Evolutionary conservation across 2,797 vertebrate genomes (phyloP).

Genomic region (Salarias fasciatus): DNA sequence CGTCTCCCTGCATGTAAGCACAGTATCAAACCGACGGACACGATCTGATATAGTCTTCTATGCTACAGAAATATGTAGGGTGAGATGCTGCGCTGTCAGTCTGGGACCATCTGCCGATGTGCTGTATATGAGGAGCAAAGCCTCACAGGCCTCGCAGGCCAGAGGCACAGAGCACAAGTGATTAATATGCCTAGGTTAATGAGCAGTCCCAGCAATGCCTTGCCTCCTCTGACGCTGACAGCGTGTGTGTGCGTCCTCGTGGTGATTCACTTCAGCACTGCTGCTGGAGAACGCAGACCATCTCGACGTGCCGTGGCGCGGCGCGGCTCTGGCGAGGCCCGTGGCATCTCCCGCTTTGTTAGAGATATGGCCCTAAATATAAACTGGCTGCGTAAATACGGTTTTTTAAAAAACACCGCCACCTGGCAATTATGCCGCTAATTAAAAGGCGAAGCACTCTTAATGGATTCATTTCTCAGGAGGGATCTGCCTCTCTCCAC

Average conservation of each 20-base stretch:
- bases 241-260: slow-evolving; percentile 51
- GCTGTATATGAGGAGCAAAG: slow-evolving; percentile 72
- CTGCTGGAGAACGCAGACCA: slow-evolving; percentile 52
- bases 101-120: slow-evolving; percentile 76
- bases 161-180: slow-evolving; percentile 66
- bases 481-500: slow-evolving; percentile 51
- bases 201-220: slow-evolving; percentile 70
- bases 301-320: slow-evolving; percentile 41
- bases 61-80: slow-evolving; percentile 32
- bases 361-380: slow-evolving; percentile 70
- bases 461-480: slow-evolving; percentile 80
- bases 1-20: slow-evolving; percentile 47
- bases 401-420: slow-evolving; percentile 52
- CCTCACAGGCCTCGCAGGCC: slow-evolving; percentile 64
- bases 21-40: slow-evolving; percentile 23
- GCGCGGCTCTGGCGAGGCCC: slow-evolving; percentile 49
- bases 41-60: slow-evolving; percentile 9
- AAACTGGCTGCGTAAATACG: slow-evolving; percentile 65
- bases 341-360: slow-evolving; percentile 63
- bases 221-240: slow-evolving; percentile 57
- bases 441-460: slow-evolving; percentile 81
- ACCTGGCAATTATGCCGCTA: slow-evolving; percentile 82
- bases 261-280: slow-evolving; percentile 65
- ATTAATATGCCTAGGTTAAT: slow-evolving; percentile 82
- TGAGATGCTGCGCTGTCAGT: slow-evolving; percentile 62